phyloP scores from a whole-genome alignment of 53 echinoderm and acorn worm species.

The Arbacia lixula region DNA sequence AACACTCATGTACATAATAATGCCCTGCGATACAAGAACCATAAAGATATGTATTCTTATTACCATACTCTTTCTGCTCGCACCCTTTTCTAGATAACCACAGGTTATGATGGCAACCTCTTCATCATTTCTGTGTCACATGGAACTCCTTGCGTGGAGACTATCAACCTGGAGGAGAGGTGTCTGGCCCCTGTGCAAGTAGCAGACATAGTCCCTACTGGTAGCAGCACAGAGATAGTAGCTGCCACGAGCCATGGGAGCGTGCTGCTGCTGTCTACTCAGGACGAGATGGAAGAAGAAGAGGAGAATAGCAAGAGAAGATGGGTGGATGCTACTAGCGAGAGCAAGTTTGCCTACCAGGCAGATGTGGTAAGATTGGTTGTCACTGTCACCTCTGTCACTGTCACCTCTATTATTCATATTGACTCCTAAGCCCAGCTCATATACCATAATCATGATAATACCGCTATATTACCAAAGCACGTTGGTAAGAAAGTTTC shows the following conservation, averaged over 20 bases:
- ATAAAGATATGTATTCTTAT: background rate
- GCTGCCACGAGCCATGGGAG: slow-evolving; percentile 80
- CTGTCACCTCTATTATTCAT: too few species aligned
- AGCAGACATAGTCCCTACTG: slow-evolving; percentile 71
- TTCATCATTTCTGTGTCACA: slow-evolving; percentile 67
- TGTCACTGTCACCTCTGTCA: too few species aligned
- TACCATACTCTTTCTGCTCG: too few species aligned
- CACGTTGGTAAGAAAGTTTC: too few species aligned
- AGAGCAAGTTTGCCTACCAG: slow-evolving; percentile 66
- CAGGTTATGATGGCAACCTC: slow-evolving; percentile 76
- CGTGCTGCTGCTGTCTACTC: slow-evolving; percentile 61
- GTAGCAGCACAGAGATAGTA: slow-evolving; percentile 72
- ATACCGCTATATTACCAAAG: too few species aligned
- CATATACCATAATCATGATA: too few species aligned
- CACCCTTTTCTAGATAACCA: slow-evolving; percentile 50
- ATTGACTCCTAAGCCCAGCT: too few species aligned
- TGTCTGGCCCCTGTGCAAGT: slow-evolving; percentile 64
- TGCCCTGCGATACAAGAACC: background rate
- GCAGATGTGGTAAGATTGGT: slow-evolving; percentile 75
- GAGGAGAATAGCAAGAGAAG: background rate
- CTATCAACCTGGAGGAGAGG: slow-evolving; percentile 66
- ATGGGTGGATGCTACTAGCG: slow-evolving; percentile 49
- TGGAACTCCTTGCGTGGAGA: slow-evolving; percentile 64
- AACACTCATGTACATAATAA: too few species aligned
- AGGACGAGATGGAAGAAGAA: slow-evolving; percentile 1